These are phyloP conservation scores for Clarias platycephalus DNA, from an alignment of 2,797 vertebrate species.

Conservation along the genomic window DNA sequence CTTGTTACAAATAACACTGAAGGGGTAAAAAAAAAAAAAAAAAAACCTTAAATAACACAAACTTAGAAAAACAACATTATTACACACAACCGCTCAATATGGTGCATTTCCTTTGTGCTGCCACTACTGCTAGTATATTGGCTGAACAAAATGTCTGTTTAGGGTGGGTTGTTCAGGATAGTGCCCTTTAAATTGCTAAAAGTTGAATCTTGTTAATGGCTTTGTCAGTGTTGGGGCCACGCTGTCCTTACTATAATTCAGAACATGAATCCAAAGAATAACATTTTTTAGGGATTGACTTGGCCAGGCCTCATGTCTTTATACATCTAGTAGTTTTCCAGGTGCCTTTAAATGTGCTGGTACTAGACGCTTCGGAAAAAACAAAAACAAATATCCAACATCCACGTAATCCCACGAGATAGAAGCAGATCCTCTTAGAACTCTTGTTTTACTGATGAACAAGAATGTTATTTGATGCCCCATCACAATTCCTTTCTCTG, in stretches of 20 bases:
- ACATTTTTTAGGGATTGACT: neutral
- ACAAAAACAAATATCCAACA: neutral
- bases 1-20: too few relatives aligned
- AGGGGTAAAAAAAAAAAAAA: too few relatives aligned
- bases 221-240: neutral
- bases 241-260: neutral
- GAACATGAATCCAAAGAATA: neutral
- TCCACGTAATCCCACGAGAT: neutral
- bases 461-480: neutral
- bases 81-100: neutral
- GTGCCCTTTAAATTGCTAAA: neutral
- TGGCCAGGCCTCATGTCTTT: slow-evolving; percentile 4
- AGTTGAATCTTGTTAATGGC: neutral
- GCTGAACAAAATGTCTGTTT: neutral
- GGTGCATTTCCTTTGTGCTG: neutral
- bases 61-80: too few relatives aligned
- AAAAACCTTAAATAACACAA: too few relatives aligned
- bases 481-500: neutral
- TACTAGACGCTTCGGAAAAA: too few relatives aligned
- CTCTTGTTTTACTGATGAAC: neutral
- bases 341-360: neutral
- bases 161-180: neutral
- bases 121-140: neutral
- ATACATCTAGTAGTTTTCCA: neutral
- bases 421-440: neutral